A percentile compares a stretch with the other conserved stretches of the same genome.
These are phyloP conservation scores for Protaetia brevitarsis DNA, from an alignment of 1,140 invertebrate species.

Conservation along the genomic window DNA sequence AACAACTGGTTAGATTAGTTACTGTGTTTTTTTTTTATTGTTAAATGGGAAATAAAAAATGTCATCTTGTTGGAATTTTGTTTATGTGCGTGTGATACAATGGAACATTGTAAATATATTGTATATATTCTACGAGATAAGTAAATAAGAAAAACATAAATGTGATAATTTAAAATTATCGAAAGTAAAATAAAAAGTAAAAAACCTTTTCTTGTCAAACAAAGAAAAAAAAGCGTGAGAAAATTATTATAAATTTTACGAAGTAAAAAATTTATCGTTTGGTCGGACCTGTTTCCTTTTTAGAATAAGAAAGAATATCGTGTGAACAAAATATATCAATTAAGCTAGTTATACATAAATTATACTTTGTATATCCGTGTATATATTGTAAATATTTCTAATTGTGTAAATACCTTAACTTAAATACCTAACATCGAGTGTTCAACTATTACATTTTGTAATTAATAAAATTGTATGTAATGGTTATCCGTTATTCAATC, in stretches of 20 bases:
- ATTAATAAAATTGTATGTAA: conserved; percentile 23
- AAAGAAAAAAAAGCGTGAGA: not conserved
- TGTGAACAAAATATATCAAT: conserved; percentile 23
- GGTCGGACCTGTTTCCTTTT: not conserved
- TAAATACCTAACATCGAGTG: conserved; percentile 15
- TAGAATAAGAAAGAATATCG: conserved; percentile 19
- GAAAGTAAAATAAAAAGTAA: not conserved
- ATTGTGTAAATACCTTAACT: conserved; percentile 20
- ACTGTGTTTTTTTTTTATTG: not conserved
- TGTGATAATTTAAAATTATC: conserved; percentile 20
- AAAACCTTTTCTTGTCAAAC: conserved; percentile 10
- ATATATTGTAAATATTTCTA: conserved; percentile 20
- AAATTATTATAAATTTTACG: not conserved
- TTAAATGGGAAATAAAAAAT: not conserved
- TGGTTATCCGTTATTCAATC: conserved; percentile 23
- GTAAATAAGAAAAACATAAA: conserved; percentile 13
- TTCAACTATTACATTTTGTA: conserved; percentile 25
- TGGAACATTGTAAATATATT: conserved; percentile 11
- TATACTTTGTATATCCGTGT: conserved; percentile 23
- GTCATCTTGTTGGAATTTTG: not conserved
- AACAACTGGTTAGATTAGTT: too few species aligned
- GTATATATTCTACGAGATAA: conserved; percentile 12
- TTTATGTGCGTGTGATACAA: not conserved
- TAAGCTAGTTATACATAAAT: conserved; percentile 12
- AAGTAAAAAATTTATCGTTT: not conserved